These are phyloP conservation scores for Diorhabda sublineata DNA, from an alignment of 1,140 invertebrate genomes.

Conservation along the genomic window DNA sequence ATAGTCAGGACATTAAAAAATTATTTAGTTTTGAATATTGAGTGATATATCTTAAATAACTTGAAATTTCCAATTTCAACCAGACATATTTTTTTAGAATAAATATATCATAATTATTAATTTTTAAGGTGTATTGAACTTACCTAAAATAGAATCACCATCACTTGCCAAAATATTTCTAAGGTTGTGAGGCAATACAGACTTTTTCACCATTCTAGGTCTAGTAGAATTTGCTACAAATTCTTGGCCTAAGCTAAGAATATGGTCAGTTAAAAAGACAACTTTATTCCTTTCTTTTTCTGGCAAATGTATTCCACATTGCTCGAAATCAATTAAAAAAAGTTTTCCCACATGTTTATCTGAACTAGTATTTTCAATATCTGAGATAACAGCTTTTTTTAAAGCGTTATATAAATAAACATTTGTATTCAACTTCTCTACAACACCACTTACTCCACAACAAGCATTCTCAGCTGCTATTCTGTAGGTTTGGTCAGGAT, in stretches of 20 bases:
- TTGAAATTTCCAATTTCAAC: too few species aligned
- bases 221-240: conserved; percentile 76
- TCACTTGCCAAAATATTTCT: conserved; percentile 18
- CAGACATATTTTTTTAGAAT: too few species aligned
- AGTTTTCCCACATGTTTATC: conserved; percentile 83
- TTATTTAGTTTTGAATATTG: too few species aligned
- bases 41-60: too few species aligned
- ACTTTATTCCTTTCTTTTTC: conserved; percentile 70
- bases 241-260: conserved; percentile 70
- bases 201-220: conserved; percentile 60
- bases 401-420: conserved; percentile 74
- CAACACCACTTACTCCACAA: conserved; percentile 64
- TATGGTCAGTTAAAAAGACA: conserved; percentile 78
- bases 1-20: too few species aligned
- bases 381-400: conserved; percentile 62
- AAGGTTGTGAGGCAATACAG: conserved; percentile 65
- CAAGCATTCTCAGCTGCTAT: conserved; percentile 83
- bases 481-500: conserved; percentile 72
- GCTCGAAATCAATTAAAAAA: conserved; percentile 95
- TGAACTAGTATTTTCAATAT: conserved; percentile 65
- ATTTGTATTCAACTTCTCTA: conserved; percentile 81
- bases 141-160: conserved; percentile 6
- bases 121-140: background rate
- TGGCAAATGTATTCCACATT: conserved; percentile 91
- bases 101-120: too few species aligned